phyloP scores from a whole-genome alignment of 2,888 invertebrate species.

The Sphecodes monilicornis region DNA sequence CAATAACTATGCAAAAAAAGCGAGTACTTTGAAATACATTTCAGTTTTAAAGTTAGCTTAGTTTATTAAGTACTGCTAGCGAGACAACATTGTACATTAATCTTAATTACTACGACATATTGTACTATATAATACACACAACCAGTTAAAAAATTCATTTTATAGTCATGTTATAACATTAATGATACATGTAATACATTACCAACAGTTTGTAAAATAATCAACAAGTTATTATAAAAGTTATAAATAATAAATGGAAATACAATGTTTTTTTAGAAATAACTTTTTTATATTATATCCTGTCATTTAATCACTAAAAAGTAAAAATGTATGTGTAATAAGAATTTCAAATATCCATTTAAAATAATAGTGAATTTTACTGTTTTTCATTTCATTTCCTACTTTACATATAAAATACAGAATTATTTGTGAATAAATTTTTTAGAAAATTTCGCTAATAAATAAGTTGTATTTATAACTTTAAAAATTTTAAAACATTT shows the following conservation, averaged over 20 bases:
- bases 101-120: constrained; percentile 56
- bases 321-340: neutral
- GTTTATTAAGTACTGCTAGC: constrained; percentile 58
- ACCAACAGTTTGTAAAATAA: constrained; percentile 70
- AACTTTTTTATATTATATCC: constrained; percentile 34
- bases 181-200: constrained; percentile 67
- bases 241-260: constrained; percentile 72
- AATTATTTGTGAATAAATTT: neutral
- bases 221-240: constrained; percentile 73
- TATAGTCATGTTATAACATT: constrained; percentile 71
- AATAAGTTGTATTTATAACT: neutral
- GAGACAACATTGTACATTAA: constrained; percentile 49
- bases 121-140: constrained; percentile 62
- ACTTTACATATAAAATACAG: neutral
- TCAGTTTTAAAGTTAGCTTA: constrained; percentile 60
- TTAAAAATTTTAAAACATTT: neutral
- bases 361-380: neutral
- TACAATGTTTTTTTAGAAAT: constrained; percentile 62
- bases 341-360: neutral
- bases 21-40: constrained; percentile 60
- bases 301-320: neutral
- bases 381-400: neutral
- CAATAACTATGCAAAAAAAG: constrained; percentile 51
- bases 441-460: neutral
- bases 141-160: constrained; percentile 65